phyloP scores from a whole-genome alignment of 2,888 invertebrate species.

The Caenorhabditis japonica region DNA sequence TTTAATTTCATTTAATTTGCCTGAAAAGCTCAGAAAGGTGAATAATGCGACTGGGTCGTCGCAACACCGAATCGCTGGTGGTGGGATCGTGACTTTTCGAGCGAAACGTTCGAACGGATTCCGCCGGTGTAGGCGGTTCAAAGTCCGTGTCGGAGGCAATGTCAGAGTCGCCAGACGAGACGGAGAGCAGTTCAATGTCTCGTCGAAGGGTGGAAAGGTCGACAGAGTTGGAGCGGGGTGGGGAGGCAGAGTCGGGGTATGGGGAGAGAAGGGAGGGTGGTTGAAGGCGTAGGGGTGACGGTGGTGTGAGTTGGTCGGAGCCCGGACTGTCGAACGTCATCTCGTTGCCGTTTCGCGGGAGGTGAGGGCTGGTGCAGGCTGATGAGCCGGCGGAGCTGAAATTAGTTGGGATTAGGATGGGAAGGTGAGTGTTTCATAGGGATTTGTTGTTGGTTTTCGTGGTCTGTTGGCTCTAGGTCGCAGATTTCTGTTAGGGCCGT shows the following conservation, averaged over 20 bases:
- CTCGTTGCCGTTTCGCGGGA: constrained; percentile 58
- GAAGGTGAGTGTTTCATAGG: no score
- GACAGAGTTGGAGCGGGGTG: constrained; percentile 75
- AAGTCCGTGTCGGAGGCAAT: constrained; percentile 67
- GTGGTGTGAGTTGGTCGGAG: constrained; percentile 44
- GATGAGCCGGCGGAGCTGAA: constrained; percentile 63
- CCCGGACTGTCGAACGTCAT: constrained; percentile 57
- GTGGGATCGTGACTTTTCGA: constrained; percentile 74
- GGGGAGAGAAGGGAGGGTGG: constrained; percentile 60
- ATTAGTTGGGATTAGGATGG: no score
- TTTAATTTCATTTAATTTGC: constrained; percentile 44
- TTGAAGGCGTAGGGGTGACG: constrained; percentile 59
- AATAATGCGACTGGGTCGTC: constrained; percentile 74
- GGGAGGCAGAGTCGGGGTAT: constrained; percentile 63
- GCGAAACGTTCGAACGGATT: constrained; percentile 72
- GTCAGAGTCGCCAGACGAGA: constrained; percentile 72
- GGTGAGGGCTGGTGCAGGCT: constrained; percentile 53
- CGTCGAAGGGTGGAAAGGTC: constrained; percentile 74
- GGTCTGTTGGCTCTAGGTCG: no score
- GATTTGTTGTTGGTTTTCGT: no score
- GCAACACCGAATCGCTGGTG: constrained; percentile 65
- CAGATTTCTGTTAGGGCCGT: no score
- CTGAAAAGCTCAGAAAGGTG: constrained; percentile 76
- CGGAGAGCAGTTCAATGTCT: constrained; percentile 73
- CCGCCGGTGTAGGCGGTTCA: constrained; percentile 74